Percentiles rank a stretch among this genome's conserved stretches.
Evolutionary conservation across 2,113 vertebrate species (phyloP).

Genomic region (Neogobius melanostomus): DNA sequence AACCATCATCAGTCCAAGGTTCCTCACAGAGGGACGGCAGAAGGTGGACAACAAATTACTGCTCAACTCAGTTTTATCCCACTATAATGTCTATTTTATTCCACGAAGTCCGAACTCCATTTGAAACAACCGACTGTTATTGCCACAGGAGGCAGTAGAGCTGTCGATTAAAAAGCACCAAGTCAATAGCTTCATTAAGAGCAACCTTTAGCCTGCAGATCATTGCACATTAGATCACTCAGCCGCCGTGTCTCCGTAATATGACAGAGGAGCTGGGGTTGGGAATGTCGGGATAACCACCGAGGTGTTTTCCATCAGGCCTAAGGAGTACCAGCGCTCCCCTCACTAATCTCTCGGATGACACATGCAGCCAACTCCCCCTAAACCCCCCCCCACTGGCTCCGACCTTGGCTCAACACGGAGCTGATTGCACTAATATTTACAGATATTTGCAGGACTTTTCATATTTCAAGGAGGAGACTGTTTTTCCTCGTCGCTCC

Average conservation of each 20-base stretch:
- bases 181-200: too few relatives aligned
- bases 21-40: too few relatives aligned
- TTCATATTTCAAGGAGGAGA: conserved; percentile 38
- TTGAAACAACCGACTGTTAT: too few relatives aligned
- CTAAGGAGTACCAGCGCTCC: conserved; percentile 5
- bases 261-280: not conserved
- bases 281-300: not conserved
- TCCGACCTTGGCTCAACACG: conserved; percentile 33
- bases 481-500: conserved; percentile 62
- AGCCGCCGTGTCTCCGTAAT: not conserved
- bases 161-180: too few relatives aligned
- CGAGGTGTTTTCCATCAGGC: conserved; percentile 6
- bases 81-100: too few relatives aligned
- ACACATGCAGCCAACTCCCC: conserved; percentile 8
- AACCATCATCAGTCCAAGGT: too few relatives aligned
- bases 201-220: not conserved
- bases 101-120: too few relatives aligned
- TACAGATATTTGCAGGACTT: conserved; percentile 49
- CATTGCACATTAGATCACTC: not conserved
- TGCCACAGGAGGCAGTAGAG: too few relatives aligned
- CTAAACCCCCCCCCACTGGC: conserved; percentile 17
- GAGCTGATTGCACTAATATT: conserved; percentile 41
- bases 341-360: conserved; percentile 15
- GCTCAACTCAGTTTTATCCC: too few relatives aligned
- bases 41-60: too few relatives aligned